phyloP scores from a whole-genome alignment of 2,797 vertebrate species.

The Linurgus olivaceus region DNA sequence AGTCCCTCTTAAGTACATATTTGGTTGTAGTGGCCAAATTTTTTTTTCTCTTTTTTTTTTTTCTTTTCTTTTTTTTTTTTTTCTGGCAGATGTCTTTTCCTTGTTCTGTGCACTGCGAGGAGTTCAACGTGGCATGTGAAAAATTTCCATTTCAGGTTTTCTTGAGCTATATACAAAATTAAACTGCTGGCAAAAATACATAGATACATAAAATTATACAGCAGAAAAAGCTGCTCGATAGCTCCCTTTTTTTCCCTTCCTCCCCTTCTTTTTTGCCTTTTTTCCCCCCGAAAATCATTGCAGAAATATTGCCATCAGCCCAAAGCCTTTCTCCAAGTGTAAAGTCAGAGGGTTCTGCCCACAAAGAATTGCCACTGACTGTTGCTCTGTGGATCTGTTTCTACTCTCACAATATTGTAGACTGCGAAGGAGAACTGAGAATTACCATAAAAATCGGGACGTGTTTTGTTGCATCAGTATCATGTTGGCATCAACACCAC shows the following conservation, averaged over 20 bases:
- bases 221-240: neutral
- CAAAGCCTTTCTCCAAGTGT: neutral
- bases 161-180: conserved; percentile 15
- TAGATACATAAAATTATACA: neutral
- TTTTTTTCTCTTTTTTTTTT: neutral
- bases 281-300: neutral
- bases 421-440: conserved; percentile 43
- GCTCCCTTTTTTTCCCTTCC: neutral
- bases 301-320: neutral
- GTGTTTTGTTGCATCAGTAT: conserved; percentile 56
- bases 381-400: neutral
- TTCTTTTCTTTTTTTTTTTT: neutral
- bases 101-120: conserved; percentile 22
- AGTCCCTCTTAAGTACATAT: conserved; percentile 18
- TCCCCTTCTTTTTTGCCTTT: neutral
- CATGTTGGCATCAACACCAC: conserved; percentile 27
- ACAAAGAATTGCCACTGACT: conserved; percentile 12
- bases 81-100: conserved; percentile 20
- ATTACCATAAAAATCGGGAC: conserved; percentile 60
- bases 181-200: conserved; percentile 29
- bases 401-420: conserved; percentile 62
- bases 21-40: neutral
- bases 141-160: conserved; percentile 53
- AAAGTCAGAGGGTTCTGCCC: conserved; percentile 40
- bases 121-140: conserved; percentile 52